These are phyloP conservation scores for Chroicocephalus ridibundus DNA, from an alignment of 2,113 vertebrate genomes.

Conservation along the genomic window DNA sequence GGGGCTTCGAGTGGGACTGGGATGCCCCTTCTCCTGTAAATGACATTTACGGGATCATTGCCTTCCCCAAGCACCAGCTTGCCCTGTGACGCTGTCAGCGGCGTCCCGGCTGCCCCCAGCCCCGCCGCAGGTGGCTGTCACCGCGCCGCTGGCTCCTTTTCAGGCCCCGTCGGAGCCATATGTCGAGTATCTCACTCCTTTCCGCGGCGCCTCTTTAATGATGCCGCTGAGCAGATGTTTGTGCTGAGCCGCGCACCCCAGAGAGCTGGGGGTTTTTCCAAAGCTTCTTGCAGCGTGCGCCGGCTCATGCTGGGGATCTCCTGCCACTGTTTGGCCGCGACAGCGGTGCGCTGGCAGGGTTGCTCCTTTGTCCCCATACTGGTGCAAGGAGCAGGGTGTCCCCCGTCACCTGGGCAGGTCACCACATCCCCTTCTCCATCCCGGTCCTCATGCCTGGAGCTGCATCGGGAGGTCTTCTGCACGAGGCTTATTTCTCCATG, in stretches of 20 bases:
- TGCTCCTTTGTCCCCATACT: neutral
- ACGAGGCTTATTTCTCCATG: neutral
- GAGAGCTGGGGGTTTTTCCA: neutral
- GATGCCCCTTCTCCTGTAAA: neutral
- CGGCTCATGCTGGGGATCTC: neutral
- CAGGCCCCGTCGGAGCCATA: neutral
- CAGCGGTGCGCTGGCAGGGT: neutral
- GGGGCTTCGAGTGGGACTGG: neutral
- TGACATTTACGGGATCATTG: neutral
- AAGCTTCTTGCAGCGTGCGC: neutral
- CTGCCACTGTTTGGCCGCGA: neutral
- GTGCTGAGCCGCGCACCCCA: neutral
- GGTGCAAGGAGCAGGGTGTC: neutral
- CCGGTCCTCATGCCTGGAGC: neutral
- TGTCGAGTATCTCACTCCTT: neutral
- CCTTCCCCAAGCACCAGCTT: neutral
- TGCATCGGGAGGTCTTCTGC: neutral
- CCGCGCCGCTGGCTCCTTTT: neutral
- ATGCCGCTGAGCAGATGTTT: conserved; percentile 48
- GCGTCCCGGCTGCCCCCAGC: neutral
- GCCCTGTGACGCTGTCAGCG: neutral
- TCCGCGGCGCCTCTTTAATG: neutral
- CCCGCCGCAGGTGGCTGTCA: neutral
- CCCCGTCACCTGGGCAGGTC: neutral
- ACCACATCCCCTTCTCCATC: neutral